Evolutionary conservation across 2,888 invertebrate genomes (phyloP).

Genomic region (Hypolimnas misippus): DNA sequence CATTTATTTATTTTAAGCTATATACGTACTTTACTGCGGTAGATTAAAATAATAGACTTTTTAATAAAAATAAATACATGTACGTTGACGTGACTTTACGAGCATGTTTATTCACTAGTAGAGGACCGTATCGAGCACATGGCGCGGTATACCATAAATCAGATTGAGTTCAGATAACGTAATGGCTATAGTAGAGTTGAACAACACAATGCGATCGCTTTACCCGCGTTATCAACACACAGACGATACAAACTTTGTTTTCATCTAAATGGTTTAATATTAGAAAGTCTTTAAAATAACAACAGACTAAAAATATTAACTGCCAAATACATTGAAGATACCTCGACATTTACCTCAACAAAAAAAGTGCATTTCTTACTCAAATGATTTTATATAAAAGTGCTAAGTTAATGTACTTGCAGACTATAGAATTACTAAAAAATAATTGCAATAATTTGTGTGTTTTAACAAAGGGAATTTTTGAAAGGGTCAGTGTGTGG

Average conservation of each 20-base stretch:
- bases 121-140: slow-evolving; percentile 40
- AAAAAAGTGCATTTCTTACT: background rate
- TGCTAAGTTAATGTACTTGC: slow-evolving; percentile 17
- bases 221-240: slow-evolving; percentile 26
- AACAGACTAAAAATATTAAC: background rate
- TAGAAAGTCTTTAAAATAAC: background rate
- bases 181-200: slow-evolving; percentile 25
- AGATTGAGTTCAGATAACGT: slow-evolving; percentile 49
- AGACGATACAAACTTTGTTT: background rate
- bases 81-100: slow-evolving; percentile 29
- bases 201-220: slow-evolving; percentile 12
- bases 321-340: background rate
- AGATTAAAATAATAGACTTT: slow-evolving; percentile 2
- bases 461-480: slow-evolving; percentile 48
- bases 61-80: slow-evolving; percentile 9
- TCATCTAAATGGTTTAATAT: slow-evolving; percentile 1
- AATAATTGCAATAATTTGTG: slow-evolving; percentile 47
- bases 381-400: background rate
- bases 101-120: slow-evolving; percentile 31
- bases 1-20: background rate
- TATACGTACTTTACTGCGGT: background rate
- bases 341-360: background rate
- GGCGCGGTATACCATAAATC: slow-evolving; percentile 48
- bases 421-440: slow-evolving; percentile 32
- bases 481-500: slow-evolving; percentile 68